A percentile compares a stretch with the other conserved stretches of the same genome.
Evolutionary conservation across 1,140 invertebrate genomes (phyloP).

Genomic region (Apocrypta bakeri): DNA sequence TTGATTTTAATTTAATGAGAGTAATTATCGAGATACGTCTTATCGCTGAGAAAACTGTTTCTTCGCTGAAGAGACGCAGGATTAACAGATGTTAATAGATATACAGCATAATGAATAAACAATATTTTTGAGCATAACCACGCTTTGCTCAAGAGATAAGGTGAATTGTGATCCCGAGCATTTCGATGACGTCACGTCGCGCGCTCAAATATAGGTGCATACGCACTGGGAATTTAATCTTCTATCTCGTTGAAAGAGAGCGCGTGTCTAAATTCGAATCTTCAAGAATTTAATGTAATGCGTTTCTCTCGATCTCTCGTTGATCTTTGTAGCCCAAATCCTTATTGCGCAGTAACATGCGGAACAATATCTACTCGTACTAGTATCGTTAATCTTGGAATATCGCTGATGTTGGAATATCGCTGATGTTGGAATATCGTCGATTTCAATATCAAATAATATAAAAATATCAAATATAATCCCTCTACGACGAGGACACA

Average conservation of each 20-base stretch:
- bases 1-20: not conserved
- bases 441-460: too few relatives aligned
- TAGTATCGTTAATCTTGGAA: not conserved
- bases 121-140: not conserved
- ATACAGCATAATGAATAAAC: too few relatives aligned
- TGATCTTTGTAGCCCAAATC: not conserved
- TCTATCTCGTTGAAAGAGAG: not conserved
- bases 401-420: not conserved
- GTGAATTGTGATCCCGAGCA: conserved; percentile 2
- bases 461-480: too few relatives aligned
- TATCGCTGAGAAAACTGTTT: not conserved
- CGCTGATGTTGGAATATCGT: not conserved
- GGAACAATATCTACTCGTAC: too few relatives aligned
- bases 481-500: not conserved
- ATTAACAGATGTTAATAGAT: not conserved
- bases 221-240: not conserved
- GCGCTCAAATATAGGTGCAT: not conserved
- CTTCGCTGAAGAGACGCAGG: not conserved
- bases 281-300: not conserved
- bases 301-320: not conserved
- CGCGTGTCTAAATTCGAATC: not conserved
- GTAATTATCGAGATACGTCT: not conserved
- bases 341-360: not conserved
- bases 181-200: not conserved
- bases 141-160: not conserved